A percentile compares a stretch with the other conserved stretches of the same genome.
phyloP scores from a whole-genome alignment of 2,113 vertebrate species.

The Mastomys natalensis region DNA sequence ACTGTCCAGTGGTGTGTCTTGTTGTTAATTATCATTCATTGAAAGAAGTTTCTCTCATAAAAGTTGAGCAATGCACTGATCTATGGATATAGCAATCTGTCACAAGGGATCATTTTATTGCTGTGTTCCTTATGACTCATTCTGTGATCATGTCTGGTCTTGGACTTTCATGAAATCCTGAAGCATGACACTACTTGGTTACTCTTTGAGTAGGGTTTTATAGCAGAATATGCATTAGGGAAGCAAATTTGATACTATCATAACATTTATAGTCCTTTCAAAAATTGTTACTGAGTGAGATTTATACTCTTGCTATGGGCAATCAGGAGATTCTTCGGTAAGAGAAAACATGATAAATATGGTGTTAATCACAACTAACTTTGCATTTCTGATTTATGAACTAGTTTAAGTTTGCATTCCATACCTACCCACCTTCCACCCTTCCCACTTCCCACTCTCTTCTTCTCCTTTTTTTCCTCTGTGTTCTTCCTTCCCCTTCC shows the following conservation, averaged over 20 bases:
- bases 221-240: conserved; percentile 20
- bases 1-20: background rate
- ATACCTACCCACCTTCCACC: background rate
- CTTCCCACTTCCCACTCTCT: background rate
- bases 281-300: background rate
- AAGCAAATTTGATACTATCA: conserved; percentile 30
- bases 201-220: conserved; percentile 33
- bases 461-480: no score
- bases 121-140: background rate
- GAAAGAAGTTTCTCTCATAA: background rate
- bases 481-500: background rate
- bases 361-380: background rate
- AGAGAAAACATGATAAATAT: background rate
- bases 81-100: background rate
- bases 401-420: conserved; percentile 43
- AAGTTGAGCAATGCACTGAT: background rate
- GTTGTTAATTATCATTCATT: background rate
- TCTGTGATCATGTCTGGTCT: background rate
- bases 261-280: conserved; percentile 23
- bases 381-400: conserved; percentile 22
- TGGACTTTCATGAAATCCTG: conserved; percentile 11
- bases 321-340: background rate
- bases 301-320: background rate
- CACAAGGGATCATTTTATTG: background rate
- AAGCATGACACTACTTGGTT: background rate